Conservation (phyloP, 2,888 invertebrate species). For the Brachypterus glaber region DNA sequence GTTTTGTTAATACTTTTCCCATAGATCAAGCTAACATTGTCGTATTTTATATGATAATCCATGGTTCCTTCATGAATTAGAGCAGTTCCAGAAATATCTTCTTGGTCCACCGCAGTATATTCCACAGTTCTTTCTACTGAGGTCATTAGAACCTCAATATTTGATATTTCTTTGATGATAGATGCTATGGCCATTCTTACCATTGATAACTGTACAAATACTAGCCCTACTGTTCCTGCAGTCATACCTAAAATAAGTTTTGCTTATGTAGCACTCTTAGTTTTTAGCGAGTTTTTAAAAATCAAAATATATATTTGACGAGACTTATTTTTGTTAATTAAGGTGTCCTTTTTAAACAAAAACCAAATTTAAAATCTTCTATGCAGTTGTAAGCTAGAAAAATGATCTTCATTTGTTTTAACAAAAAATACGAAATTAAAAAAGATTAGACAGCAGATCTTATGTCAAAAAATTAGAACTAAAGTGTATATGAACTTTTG, state of each 20-base stretch:
- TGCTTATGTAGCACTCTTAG: no score
- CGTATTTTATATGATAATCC: conserved; percentile 52
- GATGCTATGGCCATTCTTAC: conserved; percentile 56
- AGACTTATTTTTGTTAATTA: no score
- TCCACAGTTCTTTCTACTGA: conserved; percentile 68
- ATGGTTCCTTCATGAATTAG: conserved; percentile 61
- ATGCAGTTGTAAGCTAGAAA: no score
- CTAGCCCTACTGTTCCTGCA: conserved; percentile 63
- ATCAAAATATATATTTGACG: no score
- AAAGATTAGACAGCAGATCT: no score
- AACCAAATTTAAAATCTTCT: no score
- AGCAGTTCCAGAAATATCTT: conserved; percentile 37
- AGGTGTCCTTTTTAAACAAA: no score
- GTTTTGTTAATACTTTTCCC: conserved; percentile 36
- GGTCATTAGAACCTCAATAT: conserved; percentile 68
- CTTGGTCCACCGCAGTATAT: conserved; percentile 39
- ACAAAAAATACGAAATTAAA: no score
- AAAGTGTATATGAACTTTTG: no score
- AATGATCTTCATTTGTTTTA: no score
- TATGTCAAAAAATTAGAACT: no score
- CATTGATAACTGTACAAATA: conserved; percentile 70
- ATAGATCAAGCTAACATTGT: conserved; percentile 52
- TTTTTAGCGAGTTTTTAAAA: no score
- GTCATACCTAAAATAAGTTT: conserved; percentile 12
- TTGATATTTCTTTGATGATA: conserved; percentile 71